Conservation (phyloP, 2,797 vertebrate species). For the Dipus sagitta region DNA sequence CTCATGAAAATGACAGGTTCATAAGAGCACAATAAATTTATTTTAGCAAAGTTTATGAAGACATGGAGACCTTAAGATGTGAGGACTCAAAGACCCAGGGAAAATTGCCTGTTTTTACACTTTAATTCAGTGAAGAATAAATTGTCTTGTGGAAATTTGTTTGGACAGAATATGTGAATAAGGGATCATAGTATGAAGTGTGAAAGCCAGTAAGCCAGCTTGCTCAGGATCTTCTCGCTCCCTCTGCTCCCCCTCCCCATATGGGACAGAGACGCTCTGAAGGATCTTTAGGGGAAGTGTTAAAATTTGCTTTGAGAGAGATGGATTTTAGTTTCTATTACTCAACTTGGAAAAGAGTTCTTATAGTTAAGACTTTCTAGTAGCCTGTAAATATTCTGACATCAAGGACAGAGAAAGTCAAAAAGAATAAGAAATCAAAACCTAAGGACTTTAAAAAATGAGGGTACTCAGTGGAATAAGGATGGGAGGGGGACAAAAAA, state of each 20-base stretch:
- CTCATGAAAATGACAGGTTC: neutral
- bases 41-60: neutral
- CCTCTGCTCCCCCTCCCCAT: fast-evolving
- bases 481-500: too few relatives aligned
- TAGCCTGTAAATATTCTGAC: too few relatives aligned
- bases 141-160: too few relatives aligned
- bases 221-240: neutral
- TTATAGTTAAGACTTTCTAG: neutral
- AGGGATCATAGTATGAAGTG: neutral
- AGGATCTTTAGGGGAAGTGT: too few relatives aligned
- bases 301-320: neutral
- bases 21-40: neutral
- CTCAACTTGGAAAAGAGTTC: neutral
- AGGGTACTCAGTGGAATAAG: too few relatives aligned
- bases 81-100: neutral
- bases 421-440: too few relatives aligned
- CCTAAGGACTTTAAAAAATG: too few relatives aligned
- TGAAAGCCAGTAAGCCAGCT: too few relatives aligned
- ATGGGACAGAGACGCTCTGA: neutral
- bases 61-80: neutral
- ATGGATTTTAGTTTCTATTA: neutral
- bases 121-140: neutral
- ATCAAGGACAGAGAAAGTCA: too few relatives aligned
- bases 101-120: neutral
- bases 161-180: neutral